Conservation (phyloP, 2,888 invertebrate genomes). For the Ischnus inquisitorius region DNA sequence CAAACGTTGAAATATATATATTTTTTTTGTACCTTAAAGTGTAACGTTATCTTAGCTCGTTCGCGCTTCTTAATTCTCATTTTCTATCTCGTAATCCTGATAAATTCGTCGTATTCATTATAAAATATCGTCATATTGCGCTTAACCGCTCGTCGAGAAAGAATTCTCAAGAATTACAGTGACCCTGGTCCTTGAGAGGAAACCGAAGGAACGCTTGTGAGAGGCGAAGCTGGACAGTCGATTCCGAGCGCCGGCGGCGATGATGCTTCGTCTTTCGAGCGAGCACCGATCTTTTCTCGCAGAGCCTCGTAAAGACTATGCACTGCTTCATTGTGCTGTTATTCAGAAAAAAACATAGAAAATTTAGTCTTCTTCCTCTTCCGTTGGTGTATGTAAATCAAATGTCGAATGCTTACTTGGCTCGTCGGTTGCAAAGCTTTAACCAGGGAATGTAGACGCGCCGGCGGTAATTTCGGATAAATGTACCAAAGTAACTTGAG, state of each 20-base stretch:
- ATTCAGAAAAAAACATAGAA: constrained; percentile 15
- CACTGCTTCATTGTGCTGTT: constrained; percentile 93
- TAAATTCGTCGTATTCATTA: constrained; percentile 26
- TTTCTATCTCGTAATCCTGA: neutral
- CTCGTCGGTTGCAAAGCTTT: constrained; percentile 90
- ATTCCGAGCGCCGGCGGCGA: constrained; percentile 88
- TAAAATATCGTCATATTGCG: constrained; percentile 38
- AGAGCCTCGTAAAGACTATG: constrained; percentile 92
- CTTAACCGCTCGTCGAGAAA: constrained; percentile 14
- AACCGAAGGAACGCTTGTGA: constrained; percentile 88
- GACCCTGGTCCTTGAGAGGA: constrained; percentile 45
- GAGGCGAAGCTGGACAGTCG: constrained; percentile 93
- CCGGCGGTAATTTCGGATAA: constrained; percentile 93
- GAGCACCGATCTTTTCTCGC: constrained; percentile 91
- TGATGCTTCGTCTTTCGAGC: constrained; percentile 87
- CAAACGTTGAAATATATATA: constrained; percentile 54
- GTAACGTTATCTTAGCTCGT: constrained; percentile 15
- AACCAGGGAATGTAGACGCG: constrained; percentile 92
- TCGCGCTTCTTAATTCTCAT: constrained; percentile 5
- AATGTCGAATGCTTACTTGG: constrained; percentile 80
- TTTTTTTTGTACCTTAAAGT: constrained; percentile 50
- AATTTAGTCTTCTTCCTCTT: neutral
- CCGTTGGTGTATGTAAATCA: constrained; percentile 14
- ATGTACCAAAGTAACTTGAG: constrained; percentile 96
- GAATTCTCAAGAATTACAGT: constrained; percentile 7